Base-by-base conservation (phyloP, 1,140 invertebrate genomes). In the Drosophila miranda region DNA sequence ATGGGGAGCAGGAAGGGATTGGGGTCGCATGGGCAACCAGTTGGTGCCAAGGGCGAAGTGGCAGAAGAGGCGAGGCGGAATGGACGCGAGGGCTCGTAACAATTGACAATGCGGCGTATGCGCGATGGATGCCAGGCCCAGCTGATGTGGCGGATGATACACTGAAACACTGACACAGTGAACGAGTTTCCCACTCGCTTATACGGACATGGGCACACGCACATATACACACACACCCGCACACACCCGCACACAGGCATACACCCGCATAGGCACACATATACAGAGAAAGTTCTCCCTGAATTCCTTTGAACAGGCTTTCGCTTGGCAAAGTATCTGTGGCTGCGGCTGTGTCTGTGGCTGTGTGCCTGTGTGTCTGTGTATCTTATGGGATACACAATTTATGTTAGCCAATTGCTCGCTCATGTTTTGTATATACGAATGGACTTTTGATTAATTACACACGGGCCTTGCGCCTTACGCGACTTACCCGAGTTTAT, bases 151-250 rank as follows among this genome's bases (percentile, higher is more conserved):
- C 49, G 26, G 59, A 30, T 54, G 59, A 49, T 73, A 79, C 73
- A 72, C 75, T 84, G 80, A 73, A 77, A 86, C 77, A 86, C 83
- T 87, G 82, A 87, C 82, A 87, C 82, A 87, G 78, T 87, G 78
- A 87, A 87, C 83, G 83, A 87, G 60, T 87, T 86, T 86, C 58
- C 23, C 44, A 51, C 41, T 26, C 53, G 48, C 55, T 41, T 11
- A 49, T 38, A 66, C 23, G 23, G 23, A 26, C 23, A 26, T 26
- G 23, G 23, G 4, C 68, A 73, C 52, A 54, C 44, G 4, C 68
- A 73, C 52, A 54, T 42, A 60, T 50, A 49, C 45, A 42, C 44
- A 44, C 48, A 50, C n/a, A n/a, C n/a, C n/a, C n/a, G n/a, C n/a
- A n/a, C 9, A 54, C n/a, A 44, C 62, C 60, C 55, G 56, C 50